Evolutionary conservation across 2,888 invertebrate genomes (phyloP), one percentile per base, ranked within the genome.

Genomic region (Eupeodes luniger): DNA sequence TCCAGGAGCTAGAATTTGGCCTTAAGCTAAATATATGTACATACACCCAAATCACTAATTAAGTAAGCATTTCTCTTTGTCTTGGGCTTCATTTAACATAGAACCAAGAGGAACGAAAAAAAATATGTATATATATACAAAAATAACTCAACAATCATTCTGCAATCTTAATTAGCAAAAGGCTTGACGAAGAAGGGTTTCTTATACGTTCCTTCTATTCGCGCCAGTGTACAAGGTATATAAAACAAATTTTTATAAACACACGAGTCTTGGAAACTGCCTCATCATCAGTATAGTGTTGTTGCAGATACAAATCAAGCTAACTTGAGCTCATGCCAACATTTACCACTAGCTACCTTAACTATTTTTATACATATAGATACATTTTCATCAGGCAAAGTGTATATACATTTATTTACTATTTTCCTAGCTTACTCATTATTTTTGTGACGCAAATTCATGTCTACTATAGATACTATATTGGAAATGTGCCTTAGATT

Each of bases 101-200:
- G 49, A 40, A 61, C 67, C 14, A 44, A 47, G 36, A n/a, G 36
- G 5, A 59, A 14, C 5, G 3, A 5, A 12, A 4, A 27, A 12
- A 12, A 64, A 72, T 47, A 34, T 70, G 57, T 34, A 36, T 5
- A 34, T 11, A 16, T 61, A 76, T 67, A 62, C 27, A 27, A 27
- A 89, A 81, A 84, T 77, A 81, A 76, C 76, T 78, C 78, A 78
- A 78, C 77, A 89, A 89, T 89, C 88, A 85, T 88, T 89, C 74
- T 80, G 69, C 88, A 89, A 88, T 89, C 89, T 89, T 89, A 89
- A 89, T 89, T 89, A 89, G 85, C 88, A 79, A 64, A 27, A 72
- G 70, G n/a, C 57, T 76, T 75, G 62, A 57, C 47, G 47, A 67
- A 59, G 51, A 40, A 83, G 72, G 67, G 77, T 81, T 74, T 49